Evolutionary conservation across 2,888 invertebrate species (phyloP), one percentile per base, ranked within the genome.

Genomic region (Drosophila rellima): DNA sequence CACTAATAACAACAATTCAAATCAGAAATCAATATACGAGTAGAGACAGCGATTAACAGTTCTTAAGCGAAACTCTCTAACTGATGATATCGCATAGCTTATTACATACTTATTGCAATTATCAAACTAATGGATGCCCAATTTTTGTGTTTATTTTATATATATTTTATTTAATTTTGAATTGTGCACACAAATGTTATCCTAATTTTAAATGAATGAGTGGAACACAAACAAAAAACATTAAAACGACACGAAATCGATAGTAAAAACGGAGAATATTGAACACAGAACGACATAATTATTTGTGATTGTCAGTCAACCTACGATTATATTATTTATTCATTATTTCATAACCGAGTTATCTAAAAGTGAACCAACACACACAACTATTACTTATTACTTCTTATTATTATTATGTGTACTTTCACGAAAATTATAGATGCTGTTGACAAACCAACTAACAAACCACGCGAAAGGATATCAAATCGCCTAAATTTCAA

Each of bases 131-230:
- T 63, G 66, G 69, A 73, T 70, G 74, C 65, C 65, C 62, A 61
- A 71, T 51, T 55, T 59, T 72, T 50, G 7, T 61, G 56, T 71
- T 65, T 52, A 42, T 45, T 47, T 54, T 47, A 13, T 18, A 42
- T 42, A 35, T 47, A 37, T 56, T 45, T 78, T 78, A 79, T 77
- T 73, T 59, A 51, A 74, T 64, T 66, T 81, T 84, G 56, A 78
- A 74, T 75, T 75, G 75, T 74, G 68, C 60, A 71, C 62, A 51
- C 59, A 76, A 88, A 78, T 89, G 89, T 83, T 83, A 83, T 87
- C 84, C 72, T 83, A 83, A 86, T 83, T 87, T 89, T 89, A 87
- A 83, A 77, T 62, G 60, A 74, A 67, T 70, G 47, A 54, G 57
- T 33, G 44, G 51, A 20, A 45, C 74, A 59, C 23, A 66, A 33